phyloP scores from a whole-genome alignment of 1,140 invertebrate species.

The Bombus affinis region DNA sequence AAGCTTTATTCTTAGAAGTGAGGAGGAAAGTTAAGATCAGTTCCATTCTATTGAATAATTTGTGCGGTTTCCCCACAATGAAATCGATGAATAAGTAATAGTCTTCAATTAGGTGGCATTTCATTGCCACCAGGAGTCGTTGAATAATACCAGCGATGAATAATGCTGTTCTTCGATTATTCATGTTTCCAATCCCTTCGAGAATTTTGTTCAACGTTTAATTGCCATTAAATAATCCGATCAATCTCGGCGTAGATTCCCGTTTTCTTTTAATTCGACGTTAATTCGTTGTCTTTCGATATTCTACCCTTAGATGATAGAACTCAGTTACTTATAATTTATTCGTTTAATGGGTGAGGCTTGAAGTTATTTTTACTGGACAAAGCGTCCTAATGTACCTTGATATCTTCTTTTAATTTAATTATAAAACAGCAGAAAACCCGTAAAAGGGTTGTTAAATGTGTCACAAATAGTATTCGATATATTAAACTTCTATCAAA shows the following conservation, averaged over 20 bases:
- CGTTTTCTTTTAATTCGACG: not conserved
- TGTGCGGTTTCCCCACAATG: not conserved
- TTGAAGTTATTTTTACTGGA: not conserved
- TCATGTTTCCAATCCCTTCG: not conserved
- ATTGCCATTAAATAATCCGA: constrained; percentile 4
- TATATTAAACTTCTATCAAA: not conserved
- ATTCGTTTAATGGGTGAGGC: not conserved
- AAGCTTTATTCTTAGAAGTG: not conserved
- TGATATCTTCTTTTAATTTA: not conserved
- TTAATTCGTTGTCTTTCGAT: too few species aligned
- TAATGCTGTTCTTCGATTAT: not conserved
- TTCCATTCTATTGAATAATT: constrained; percentile 32
- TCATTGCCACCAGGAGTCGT: not conserved
- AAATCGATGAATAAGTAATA: constrained; percentile 14
- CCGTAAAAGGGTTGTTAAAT: not conserved
- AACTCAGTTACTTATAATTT: not conserved
- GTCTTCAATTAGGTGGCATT: constrained; percentile 15
- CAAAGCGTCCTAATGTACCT: not conserved
- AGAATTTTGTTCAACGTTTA: not conserved
- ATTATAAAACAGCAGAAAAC: not conserved
- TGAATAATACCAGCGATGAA: not conserved
- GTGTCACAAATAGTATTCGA: not conserved
- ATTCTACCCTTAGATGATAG: not conserved
- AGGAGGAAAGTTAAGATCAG: constrained; percentile 22
- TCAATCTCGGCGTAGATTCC: not conserved